phyloP scores from a whole-genome alignment of 2,113 vertebrate genomes.

The Hippocampus mohnikei region DNA sequence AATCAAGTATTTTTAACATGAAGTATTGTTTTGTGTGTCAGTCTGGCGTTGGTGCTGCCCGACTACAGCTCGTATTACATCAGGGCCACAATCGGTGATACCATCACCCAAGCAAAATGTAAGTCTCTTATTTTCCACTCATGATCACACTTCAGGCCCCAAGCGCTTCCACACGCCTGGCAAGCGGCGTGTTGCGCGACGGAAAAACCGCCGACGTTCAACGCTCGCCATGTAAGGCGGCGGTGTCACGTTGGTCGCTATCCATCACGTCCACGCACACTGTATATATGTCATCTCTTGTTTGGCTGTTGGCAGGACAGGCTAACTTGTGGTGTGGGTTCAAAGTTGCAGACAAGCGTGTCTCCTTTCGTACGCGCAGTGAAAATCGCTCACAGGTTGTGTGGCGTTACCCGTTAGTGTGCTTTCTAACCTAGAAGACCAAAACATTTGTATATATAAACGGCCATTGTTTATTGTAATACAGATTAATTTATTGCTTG shows the following conservation, averaged over 20 bases:
- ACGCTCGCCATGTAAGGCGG: slow-evolving; percentile 32
- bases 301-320: neutral
- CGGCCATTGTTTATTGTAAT: no score
- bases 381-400: neutral
- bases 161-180: neutral
- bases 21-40: slow-evolving; percentile 30
- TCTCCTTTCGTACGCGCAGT: slow-evolving; percentile 36
- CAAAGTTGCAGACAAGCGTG: slow-evolving; percentile 6
- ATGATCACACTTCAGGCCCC: slow-evolving; percentile 9
- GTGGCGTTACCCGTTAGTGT: neutral
- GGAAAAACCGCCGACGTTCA: slow-evolving; percentile 17
- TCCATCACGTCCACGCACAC: slow-evolving; percentile 31
- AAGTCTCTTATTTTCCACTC: slow-evolving; percentile 43
- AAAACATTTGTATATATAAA: neutral
- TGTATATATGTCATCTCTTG: neutral
- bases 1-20: neutral
- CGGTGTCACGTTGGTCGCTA: slow-evolving; percentile 28
- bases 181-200: neutral
- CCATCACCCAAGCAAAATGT: slow-evolving; percentile 75
- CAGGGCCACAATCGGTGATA: slow-evolving; percentile 64
- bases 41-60: slow-evolving; percentile 71
- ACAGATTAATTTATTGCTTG: no score
- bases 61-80: slow-evolving; percentile 70
- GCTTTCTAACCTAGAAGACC: neutral
- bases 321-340: neutral